Evolutionary conservation across 2,888 invertebrate species (phyloP).

Genomic region (Loripinus fragilis): DNA sequence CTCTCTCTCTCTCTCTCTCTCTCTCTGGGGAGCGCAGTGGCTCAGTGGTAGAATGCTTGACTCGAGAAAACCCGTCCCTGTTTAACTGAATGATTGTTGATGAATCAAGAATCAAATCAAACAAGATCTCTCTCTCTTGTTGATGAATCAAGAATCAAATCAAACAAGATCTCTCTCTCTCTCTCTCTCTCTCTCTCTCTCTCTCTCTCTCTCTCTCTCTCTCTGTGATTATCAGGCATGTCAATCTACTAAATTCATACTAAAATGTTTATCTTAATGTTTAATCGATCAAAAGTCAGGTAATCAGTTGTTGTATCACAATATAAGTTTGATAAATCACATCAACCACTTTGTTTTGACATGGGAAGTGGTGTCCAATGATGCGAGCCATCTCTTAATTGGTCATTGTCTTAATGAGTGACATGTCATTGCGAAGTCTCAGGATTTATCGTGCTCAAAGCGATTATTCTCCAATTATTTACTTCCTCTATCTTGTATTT

Average conservation of each 20-base stretch:
- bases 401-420: neutral
- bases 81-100: too few species aligned
- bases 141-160: too few species aligned
- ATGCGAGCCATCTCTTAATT: neutral
- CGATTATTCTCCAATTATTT: neutral
- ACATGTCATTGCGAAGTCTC: neutral
- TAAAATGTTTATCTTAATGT: neutral
- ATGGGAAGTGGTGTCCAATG: neutral
- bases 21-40: too few species aligned
- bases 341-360: constrained; percentile 11
- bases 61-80: too few species aligned
- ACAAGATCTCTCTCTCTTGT: too few species aligned
- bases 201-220: neutral
- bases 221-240: neutral
- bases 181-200: constrained; percentile 3
- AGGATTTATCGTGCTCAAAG: neutral
- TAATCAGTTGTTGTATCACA: constrained; percentile 12
- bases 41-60: too few species aligned
- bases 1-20: too few species aligned
- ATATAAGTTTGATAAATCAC: constrained; percentile 4
- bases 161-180: neutral
- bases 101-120: too few species aligned
- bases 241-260: too few species aligned
- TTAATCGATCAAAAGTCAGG: neutral
- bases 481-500: neutral